Percentiles rank a stretch among this genome's conserved stretches.
Conservation (phyloP, 2,113 vertebrate species). For the Saimiri boliviensis region DNA sequence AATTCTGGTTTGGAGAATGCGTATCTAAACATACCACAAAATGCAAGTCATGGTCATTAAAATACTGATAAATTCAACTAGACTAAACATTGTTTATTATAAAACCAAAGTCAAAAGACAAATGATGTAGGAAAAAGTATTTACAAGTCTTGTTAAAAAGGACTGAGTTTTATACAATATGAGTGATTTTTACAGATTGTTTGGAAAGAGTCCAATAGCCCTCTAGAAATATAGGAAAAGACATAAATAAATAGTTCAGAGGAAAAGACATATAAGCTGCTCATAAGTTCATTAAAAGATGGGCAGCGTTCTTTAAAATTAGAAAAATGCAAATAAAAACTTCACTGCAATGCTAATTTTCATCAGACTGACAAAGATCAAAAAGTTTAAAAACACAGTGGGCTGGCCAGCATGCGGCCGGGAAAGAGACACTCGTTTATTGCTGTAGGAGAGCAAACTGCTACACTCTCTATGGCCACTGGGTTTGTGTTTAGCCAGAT, state of each 20-base stretch:
- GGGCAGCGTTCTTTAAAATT: slow-evolving; percentile 27
- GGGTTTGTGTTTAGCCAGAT: neutral
- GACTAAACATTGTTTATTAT: neutral
- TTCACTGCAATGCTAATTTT: slow-evolving; percentile 38
- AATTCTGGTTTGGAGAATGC: neutral
- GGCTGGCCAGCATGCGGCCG: neutral
- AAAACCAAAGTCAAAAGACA: slow-evolving; percentile 35
- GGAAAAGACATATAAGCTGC: neutral
- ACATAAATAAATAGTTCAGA: slow-evolving; percentile 1
- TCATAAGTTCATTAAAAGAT: slow-evolving; percentile 37
- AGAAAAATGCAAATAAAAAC: slow-evolving; percentile 56
- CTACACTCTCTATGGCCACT: neutral
- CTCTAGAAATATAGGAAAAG: slow-evolving; percentile 2
- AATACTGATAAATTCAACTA: slow-evolving; percentile 6
- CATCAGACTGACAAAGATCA: slow-evolving; percentile 32
- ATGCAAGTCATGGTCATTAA: neutral
- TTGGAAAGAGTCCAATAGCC: neutral
- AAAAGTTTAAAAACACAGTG: neutral
- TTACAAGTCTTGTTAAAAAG: neutral
- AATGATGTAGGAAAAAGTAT: neutral
- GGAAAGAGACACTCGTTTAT: neutral
- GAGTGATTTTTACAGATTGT: neutral
- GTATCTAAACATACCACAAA: neutral
- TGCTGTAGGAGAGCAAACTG: neutral
- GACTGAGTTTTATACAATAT: neutral